phyloP scores from a whole-genome alignment of 64 coral and sea anemone species.

The Montipora sp. region DNA sequence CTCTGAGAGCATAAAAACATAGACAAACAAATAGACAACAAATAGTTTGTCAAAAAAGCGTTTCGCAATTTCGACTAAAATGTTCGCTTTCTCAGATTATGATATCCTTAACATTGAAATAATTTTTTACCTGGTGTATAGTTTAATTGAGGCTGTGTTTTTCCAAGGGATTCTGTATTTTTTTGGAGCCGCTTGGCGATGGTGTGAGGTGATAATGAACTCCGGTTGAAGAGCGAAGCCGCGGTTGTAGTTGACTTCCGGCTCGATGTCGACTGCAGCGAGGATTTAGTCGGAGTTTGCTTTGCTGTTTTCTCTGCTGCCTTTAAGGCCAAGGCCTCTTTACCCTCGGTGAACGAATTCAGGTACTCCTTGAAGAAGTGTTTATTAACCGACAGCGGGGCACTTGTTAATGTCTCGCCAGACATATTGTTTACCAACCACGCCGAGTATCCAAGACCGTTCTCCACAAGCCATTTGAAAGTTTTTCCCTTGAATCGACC shows the following conservation, averaged over 20 bases:
- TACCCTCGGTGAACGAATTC: background rate
- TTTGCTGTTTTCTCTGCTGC: background rate
- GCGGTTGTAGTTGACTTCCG: background rate
- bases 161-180: background rate
- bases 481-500: conserved; percentile 3
- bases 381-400: background rate
- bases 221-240: background rate
- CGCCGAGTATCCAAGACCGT: conserved; percentile 17
- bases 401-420: background rate
- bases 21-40: too few species aligned
- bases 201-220: background rate
- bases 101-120: too few species aligned
- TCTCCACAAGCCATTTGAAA: conserved; percentile 51
- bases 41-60: too few species aligned
- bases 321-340: conserved; percentile 8
- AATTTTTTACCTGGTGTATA: too few species aligned
- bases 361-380: background rate
- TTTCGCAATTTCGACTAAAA: too few species aligned
- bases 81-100: too few species aligned
- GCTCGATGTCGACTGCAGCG: background rate
- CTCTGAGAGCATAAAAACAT: background rate
- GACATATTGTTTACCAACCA: background rate
- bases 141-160: too few species aligned
- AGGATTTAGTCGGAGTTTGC: background rate
- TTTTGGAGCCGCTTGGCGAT: background rate